phyloP scores from a whole-genome alignment of 1,140 invertebrate species.

The Ditylenchus dipsaci region DNA sequence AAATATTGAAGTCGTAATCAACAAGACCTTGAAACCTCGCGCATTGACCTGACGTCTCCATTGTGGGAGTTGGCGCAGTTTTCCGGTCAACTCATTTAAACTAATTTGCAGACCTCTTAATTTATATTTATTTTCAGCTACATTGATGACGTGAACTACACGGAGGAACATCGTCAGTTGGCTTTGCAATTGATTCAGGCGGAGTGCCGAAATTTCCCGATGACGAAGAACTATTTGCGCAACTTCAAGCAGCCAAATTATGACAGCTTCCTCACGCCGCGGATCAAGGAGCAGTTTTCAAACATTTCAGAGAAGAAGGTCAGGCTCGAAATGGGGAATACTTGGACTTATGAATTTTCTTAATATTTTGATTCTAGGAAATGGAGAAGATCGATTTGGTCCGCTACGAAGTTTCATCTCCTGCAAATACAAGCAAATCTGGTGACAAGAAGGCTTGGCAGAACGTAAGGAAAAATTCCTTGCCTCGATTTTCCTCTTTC shows the following conservation, averaged over 20 bases:
- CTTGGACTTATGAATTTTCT: not conserved
- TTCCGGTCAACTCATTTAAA: too few species aligned
- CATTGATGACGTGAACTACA: conserved; percentile 38
- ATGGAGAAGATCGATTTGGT: conserved; percentile 40
- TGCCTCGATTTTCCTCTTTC: not conserved
- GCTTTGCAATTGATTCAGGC: conserved; percentile 37
- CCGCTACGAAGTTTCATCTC: conserved; percentile 42
- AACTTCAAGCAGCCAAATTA: conserved; percentile 34
- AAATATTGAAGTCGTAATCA: not conserved
- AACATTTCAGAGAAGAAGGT: conserved; percentile 37
- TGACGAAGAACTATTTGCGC: conserved; percentile 42
- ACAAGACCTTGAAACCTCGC: not conserved
- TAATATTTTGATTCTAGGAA: conserved; percentile 33
- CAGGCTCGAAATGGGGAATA: not conserved
- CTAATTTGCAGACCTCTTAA: conserved; percentile 1
- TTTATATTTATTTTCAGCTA: conserved; percentile 11
- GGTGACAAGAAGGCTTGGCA: conserved; percentile 37
- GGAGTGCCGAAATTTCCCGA: conserved; percentile 32
- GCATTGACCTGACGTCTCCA: not conserved
- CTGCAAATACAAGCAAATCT: conserved; percentile 33
- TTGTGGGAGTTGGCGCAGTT: not conserved
- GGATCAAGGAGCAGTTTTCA: conserved; percentile 20
- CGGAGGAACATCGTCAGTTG: conserved; percentile 40
- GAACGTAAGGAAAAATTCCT: conserved; percentile 14
- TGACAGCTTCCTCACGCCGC: conserved; percentile 37